Percentiles rank a stretch among this genome's conserved stretches.
Conservation (phyloP, 2,888 invertebrate species). For the Chloroclysta siterata region DNA sequence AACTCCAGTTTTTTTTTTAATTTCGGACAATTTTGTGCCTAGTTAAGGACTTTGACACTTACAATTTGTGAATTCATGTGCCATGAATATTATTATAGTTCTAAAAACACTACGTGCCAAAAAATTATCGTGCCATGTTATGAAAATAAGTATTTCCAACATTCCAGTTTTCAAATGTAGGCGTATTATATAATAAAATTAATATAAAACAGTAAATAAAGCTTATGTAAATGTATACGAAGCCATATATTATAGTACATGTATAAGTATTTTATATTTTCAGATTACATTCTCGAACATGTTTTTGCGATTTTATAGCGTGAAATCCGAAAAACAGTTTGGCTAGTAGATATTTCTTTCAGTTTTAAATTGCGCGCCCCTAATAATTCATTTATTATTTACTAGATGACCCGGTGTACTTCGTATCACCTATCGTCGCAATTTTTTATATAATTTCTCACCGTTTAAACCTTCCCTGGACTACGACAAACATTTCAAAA, state of each 20-base stretch:
- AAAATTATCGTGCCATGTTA: constrained; percentile 17
- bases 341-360: too few relatives aligned
- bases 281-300: not conserved
- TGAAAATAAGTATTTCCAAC: constrained; percentile 15
- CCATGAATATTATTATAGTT: constrained; percentile 3
- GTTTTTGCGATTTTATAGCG: too few relatives aligned
- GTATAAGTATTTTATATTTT: not conserved
- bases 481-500: too few relatives aligned
- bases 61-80: constrained; percentile 18
- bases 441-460: too few relatives aligned
- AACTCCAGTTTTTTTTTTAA: too few relatives aligned
- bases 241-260: not conserved
- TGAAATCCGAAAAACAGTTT: too few relatives aligned
- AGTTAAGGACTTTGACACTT: not conserved
- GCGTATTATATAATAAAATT: constrained; percentile 3
- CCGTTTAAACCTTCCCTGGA: too few relatives aligned
- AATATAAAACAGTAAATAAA: constrained; percentile 9
- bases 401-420: too few relatives aligned
- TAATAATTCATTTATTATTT: too few relatives aligned
- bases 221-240: constrained; percentile 33
- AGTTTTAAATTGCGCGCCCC: too few relatives aligned
- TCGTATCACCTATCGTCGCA: too few relatives aligned
- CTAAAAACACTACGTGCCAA: constrained; percentile 44
- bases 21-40: not conserved
- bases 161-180: constrained; percentile 18